A percentile compares a stretch with the other conserved stretches of the same genome.
Evolutionary conservation across 2,113 vertebrate species (phyloP).

Genomic region (Ivindomyrus marchei): DNA sequence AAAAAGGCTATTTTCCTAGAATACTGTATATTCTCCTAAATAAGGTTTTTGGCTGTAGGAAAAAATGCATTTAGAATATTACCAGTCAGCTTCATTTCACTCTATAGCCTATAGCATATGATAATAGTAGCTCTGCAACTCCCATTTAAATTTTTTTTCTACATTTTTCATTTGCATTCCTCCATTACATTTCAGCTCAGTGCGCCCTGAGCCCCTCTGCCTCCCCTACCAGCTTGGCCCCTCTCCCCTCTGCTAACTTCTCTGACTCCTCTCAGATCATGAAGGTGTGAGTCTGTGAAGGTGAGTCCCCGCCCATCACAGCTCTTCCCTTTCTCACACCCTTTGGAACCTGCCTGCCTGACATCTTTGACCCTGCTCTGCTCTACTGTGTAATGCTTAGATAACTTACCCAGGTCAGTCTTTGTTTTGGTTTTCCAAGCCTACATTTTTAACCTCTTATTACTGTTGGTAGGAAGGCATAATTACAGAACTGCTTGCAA

Average conservation of each 20-base stretch:
- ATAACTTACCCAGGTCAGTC: not conserved
- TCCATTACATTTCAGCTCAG: constrained; percentile 71
- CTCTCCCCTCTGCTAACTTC: constrained; percentile 72
- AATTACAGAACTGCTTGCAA: not conserved
- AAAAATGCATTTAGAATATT: constrained; percentile 6
- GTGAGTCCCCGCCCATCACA: constrained; percentile 64
- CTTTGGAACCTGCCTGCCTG: not conserved
- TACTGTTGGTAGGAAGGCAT: not conserved
- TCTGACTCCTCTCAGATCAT: constrained; percentile 77
- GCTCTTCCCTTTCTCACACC: not conserved
- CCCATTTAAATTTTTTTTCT: constrained; percentile 18
- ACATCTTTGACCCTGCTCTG: not conserved
- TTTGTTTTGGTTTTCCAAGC: not conserved
- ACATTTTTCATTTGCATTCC: constrained; percentile 27
- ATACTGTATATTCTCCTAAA: not conserved
- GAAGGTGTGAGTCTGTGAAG: constrained; percentile 80
- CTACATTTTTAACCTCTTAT: not conserved
- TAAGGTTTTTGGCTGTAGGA: not conserved
- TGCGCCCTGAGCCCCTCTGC: constrained; percentile 75
- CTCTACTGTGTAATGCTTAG: constrained; percentile 10
- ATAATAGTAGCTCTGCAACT: not conserved
- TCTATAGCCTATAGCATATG: constrained; percentile 7
- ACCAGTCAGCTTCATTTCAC: not conserved
- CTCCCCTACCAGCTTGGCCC: constrained; percentile 78
- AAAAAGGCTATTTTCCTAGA: not conserved